A percentile compares a stretch with the other conserved stretches of the same genome.
These are phyloP conservation scores for Bemisia tabaci DNA, from an alignment of 1,140 invertebrate genomes.

Conservation along the genomic window DNA sequence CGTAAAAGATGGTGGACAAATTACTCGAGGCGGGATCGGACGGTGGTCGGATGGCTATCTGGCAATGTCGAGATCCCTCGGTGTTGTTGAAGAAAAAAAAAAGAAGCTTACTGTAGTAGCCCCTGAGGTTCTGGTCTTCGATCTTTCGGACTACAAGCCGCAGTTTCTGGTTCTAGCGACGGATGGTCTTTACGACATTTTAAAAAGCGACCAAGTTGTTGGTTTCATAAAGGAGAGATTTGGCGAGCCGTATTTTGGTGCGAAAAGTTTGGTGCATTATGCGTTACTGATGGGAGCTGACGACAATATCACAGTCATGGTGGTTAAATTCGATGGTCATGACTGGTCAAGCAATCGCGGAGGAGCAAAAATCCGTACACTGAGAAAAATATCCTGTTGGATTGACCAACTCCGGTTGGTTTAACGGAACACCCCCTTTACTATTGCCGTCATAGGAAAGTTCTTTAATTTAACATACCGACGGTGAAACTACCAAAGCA, in stretches of 20 bases:
- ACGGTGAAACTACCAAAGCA: too few relatives aligned
- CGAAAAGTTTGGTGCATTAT: constrained; percentile 75
- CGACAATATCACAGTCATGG: constrained; percentile 90
- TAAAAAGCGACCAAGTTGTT: constrained; percentile 85
- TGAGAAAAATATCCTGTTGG: too few relatives aligned
- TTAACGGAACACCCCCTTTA: too few relatives aligned
- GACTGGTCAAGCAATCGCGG: not conserved
- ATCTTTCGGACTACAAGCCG: constrained; percentile 66
- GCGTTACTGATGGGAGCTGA: constrained; percentile 84
- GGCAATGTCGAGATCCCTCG: constrained; percentile 84
- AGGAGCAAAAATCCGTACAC: too few relatives aligned
- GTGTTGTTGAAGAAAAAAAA: constrained; percentile 90
- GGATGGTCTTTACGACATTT: constrained; percentile 93
- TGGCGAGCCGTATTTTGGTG: constrained; percentile 71
- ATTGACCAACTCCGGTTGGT: too few relatives aligned
- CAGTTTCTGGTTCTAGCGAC: constrained; percentile 83
- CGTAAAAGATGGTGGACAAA: too few relatives aligned
- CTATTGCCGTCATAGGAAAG: too few relatives aligned
- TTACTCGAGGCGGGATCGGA: too few relatives aligned
- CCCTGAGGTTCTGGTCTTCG: constrained; percentile 90
- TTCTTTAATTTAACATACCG: too few relatives aligned
- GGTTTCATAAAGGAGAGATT: constrained; percentile 68
- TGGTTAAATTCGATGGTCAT: constrained; percentile 55
- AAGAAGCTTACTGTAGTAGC: constrained; percentile 85
- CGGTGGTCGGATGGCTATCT: constrained; percentile 91